Conservation (phyloP, 1,140 invertebrate genomes). For the Proctacanthus coquilletti region DNA sequence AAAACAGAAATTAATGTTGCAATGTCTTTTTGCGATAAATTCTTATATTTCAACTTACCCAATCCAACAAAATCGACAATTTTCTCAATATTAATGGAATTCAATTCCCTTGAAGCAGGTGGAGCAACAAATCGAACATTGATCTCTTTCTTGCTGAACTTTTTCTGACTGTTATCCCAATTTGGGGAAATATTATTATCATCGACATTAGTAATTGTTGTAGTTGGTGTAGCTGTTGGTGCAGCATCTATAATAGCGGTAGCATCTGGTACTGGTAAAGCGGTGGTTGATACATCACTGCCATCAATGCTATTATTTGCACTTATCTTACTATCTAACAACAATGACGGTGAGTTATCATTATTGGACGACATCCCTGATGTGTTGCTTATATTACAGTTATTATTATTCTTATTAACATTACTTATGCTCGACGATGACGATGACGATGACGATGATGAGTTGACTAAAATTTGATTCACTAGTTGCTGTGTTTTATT, state of each 20-base stretch:
- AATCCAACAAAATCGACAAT: slow-evolving; percentile 38
- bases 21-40: neutral
- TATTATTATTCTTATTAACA: slow-evolving; percentile 6
- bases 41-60: slow-evolving; percentile 27
- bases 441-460: neutral
- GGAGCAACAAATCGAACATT: neutral
- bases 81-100: slow-evolving; percentile 32
- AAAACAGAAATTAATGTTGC: slow-evolving; percentile 7
- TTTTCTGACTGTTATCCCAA: slow-evolving; percentile 5
- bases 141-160: slow-evolving; percentile 5
- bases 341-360: neutral
- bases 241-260: slow-evolving; percentile 25
- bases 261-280: slow-evolving; percentile 12
- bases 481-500: no score
- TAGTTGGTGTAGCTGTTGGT: slow-evolving; percentile 13
- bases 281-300: slow-evolving; percentile 6
- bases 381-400: slow-evolving; percentile 2
- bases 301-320: neutral
- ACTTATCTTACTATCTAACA: neutral
- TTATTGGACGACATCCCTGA: neutral
- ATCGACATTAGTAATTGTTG: no score
- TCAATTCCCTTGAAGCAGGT: neutral
- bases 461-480: no score
- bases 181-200: neutral
- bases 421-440: neutral